Evolutionary conservation across 2,113 vertebrate genomes (phyloP), one percentile per base, ranked within the genome.

Genomic region (Syngnathus typhle): DNA sequence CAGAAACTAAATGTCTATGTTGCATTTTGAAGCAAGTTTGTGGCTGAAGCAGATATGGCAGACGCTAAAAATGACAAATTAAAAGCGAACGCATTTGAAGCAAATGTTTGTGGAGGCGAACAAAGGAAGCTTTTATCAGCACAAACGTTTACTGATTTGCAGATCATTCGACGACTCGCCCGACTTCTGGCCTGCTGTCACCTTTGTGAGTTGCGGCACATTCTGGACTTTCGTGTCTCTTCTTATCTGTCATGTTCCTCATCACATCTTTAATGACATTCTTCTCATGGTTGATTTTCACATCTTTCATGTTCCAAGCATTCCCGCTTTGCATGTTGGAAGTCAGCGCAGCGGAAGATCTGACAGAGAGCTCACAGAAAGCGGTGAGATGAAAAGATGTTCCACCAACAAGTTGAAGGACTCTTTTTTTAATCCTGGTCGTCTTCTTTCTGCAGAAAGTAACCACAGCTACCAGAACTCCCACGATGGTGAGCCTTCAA

Each of bases 401-500:
- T 56, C 36, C 32, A 18, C 36, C 18, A 7, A 4, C 15, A 19
- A 15, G 36, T 68, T 1, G 16, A 2, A 11, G 6, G 49, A 51
- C 3, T 1, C 21, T 9, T 52, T 52, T 51, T 51, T 7, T 8
- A 4, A 5, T n/a, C 11, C 10, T 15, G 5, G 21, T 49, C 54
- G 18, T 46, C 44, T 46, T 46, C 27, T 0, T 68, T 19, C 64
- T 21, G 2, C 78, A 88, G 89, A 78, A 19, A 89, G 82, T 32
- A 82, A 70, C 8, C 74, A 74, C 0, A 89, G 83, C 47, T 88
- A 89, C 60, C 83, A 84, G 66, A 88, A 83, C 52, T 71, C 70
- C 51, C 19, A 19, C 3, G 64, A 72, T 0, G 86, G 80, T 84
- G 58, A 71, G 55, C 4, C 0, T 56, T 56, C 54, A 5, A 32